Evolutionary conservation across 2,797 vertebrate genomes (phyloP).

Genomic region (Monodelphis domestica): DNA sequence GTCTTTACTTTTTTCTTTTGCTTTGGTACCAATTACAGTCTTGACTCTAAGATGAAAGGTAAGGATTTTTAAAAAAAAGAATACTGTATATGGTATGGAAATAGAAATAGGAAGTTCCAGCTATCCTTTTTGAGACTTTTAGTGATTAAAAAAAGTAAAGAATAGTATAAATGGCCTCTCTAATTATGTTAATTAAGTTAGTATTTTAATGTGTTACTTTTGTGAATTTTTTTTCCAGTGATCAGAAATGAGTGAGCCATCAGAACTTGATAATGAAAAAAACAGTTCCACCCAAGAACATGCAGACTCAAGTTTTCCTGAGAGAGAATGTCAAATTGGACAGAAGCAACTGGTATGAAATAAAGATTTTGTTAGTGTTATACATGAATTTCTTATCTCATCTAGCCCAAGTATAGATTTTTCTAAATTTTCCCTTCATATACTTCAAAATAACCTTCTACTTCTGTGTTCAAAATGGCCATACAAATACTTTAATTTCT

Average conservation of each 20-base stretch:
- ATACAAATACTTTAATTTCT: too few species aligned
- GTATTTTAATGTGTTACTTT: constrained; percentile 19
- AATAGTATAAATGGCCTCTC: not conserved
- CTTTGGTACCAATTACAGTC: too few species aligned
- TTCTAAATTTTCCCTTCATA: too few species aligned
- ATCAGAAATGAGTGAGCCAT: constrained; percentile 75
- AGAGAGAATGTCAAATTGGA: constrained; percentile 55
- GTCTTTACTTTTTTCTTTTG: too few species aligned
- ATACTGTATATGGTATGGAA: not conserved
- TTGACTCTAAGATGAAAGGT: too few species aligned
- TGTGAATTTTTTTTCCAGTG: constrained; percentile 29
- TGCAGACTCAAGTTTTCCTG: constrained; percentile 47
- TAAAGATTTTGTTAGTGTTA: not conserved
- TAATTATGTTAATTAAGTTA: not conserved
- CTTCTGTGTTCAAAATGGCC: too few species aligned
- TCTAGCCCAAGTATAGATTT: not conserved
- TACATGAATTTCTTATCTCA: not conserved
- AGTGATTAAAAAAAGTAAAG: not conserved
- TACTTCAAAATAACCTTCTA: too few species aligned
- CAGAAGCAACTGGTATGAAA: constrained; percentile 82
- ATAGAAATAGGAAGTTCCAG: not conserved
- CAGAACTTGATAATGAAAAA: constrained; percentile 4
- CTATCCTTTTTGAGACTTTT: not conserved
- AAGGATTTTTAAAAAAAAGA: too few species aligned
- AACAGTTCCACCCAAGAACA: constrained; percentile 28